These are phyloP conservation scores for Drosophila pectinifera DNA, from an alignment of 1,140 invertebrate genomes.

Conservation along the genomic window DNA sequence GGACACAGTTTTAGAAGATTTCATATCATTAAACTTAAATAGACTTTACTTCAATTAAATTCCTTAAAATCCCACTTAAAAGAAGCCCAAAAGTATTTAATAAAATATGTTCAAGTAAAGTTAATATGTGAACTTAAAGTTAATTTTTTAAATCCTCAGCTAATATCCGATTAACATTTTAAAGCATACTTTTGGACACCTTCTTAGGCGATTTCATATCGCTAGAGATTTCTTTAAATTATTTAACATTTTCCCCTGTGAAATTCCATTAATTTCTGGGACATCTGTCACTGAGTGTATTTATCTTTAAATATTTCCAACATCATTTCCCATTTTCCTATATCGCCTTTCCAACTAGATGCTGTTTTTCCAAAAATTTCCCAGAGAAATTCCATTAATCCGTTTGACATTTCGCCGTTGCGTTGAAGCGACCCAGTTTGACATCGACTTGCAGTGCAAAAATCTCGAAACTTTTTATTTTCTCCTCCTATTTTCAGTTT, in stretches of 20 bases:
- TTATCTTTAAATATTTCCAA: not conserved
- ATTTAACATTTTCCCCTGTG: not conserved
- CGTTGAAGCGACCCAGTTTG: conserved; percentile 70
- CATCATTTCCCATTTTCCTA: conserved; percentile 17
- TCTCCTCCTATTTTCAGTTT: conserved; percentile 12
- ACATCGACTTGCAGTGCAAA: conserved; percentile 45
- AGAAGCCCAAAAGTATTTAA: no score
- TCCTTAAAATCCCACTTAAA: no score
- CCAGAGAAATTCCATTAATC: conserved; percentile 68
- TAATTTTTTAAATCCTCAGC: not conserved
- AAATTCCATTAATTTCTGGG: not conserved
- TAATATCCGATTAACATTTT: not conserved
- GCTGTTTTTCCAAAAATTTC: conserved; percentile 36
- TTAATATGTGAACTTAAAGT: not conserved
- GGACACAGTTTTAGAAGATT: no score
- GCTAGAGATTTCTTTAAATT: not conserved
- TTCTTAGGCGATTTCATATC: no score
- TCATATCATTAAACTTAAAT: no score
- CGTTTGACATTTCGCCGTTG: conserved; percentile 72
- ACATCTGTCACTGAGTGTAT: not conserved
- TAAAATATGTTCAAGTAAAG: not conserved
- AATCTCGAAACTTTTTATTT: conserved; percentile 53
- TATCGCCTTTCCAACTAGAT: conserved; percentile 2
- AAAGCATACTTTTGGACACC: not conserved
- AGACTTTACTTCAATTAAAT: no score